Evolutionary conservation across 1,140 invertebrate species (phyloP), one percentile per base, ranked within the genome.

Genomic region (Musca vetustissima): DNA sequence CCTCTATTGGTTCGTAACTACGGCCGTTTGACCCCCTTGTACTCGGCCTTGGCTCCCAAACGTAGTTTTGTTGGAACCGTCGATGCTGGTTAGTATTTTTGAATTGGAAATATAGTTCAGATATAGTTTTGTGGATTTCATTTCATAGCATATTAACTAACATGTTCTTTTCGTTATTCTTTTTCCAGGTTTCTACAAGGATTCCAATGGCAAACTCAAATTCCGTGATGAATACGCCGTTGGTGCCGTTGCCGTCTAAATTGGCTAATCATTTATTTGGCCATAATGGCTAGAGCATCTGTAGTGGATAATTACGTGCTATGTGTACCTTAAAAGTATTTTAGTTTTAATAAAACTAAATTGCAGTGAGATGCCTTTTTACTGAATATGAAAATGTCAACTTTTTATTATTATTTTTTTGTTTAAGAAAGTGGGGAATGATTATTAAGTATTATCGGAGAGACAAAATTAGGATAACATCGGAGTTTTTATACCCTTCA

Each of bases 11-110:
- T 59, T 67, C 71, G 70, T 59, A 64, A 71, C 9, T 76, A 76
- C 47, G 76, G 78, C 9, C 75, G 74, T 8, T 71, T 80, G 74
- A 76, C 76, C 52, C 66, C 57, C 17, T 74, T 80, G n/a, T 78
- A 76, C 64, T 73, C 75, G 9, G 78, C 78, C 47, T 72, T 76
- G 15, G 68, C 80, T 71, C 78, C 78, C 8, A 72, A 78, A 24
- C 78, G 78, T 14, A 76, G 76, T n/a, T 80, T 80, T 59, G 78
- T 80, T 49, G 78, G 78, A 21, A 72, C 80, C 55, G 73, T 80
- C 64, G 78, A 80, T 75, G 76, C 78, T 71, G 74, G 78, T 80
- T 53, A 64, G 78, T 80, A 68, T 14, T 65, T 64, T 6, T 57
- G n/a, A 11, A 4, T 21, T 1, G 28, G 4, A 48, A 14, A 50